Percentiles rank a stretch among this genome's conserved stretches.
Evolutionary conservation across 2,113 vertebrate genomes (phyloP).

Genomic region (Calidris pugnax): DNA sequence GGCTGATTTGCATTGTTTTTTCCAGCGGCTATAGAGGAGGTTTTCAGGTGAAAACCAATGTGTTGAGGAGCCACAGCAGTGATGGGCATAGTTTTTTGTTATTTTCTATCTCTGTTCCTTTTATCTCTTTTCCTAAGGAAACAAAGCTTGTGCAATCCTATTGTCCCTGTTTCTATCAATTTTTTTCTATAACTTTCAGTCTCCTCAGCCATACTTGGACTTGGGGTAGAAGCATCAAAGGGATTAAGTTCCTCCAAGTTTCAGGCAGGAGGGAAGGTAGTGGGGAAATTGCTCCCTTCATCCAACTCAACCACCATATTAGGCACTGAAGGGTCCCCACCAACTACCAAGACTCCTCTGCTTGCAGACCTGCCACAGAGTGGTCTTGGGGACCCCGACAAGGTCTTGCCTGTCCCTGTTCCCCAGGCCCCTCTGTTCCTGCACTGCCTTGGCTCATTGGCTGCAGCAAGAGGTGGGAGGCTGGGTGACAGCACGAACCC

Average conservation of each 20-base stretch:
- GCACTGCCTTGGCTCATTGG: not conserved
- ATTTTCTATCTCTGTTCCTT: not conserved
- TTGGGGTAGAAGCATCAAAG: not conserved
- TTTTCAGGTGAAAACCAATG: not conserved
- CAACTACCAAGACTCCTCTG: not conserved
- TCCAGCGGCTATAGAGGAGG: not conserved
- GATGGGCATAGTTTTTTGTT: not conserved
- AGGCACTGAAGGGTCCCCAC: not conserved
- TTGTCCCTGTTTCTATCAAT: not conserved
- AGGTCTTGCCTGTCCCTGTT: not conserved
- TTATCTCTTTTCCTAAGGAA: not conserved
- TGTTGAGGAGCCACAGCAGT: not conserved
- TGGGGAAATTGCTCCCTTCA: not conserved
- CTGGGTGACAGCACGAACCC: fast-evolving
- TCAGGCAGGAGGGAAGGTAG: not conserved
- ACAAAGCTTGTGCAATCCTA: not conserved
- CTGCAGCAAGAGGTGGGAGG: not conserved
- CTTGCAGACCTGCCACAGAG: fast-evolving
- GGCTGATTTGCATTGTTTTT: not conserved
- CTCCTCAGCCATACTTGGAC: not conserved
- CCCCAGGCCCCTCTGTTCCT: not conserved
- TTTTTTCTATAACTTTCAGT: not conserved
- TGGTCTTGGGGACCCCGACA: not conserved
- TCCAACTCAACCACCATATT: not conserved
- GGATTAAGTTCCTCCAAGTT: not conserved